Evolutionary conservation across 2,888 invertebrate species (phyloP).

Genomic region (Campoplex nolae): DNA sequence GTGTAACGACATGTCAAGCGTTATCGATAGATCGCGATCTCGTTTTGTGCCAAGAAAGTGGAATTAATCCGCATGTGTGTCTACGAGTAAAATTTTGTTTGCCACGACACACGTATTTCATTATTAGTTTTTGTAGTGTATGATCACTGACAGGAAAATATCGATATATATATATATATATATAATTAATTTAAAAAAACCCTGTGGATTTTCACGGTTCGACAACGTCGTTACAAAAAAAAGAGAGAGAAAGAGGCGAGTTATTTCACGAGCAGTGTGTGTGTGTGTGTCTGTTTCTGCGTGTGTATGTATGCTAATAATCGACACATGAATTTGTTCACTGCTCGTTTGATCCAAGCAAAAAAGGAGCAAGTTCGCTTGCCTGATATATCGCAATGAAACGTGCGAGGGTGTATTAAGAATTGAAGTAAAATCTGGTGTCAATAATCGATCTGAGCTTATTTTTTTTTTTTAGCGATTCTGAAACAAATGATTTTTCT

Average conservation of each 20-base stretch:
- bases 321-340: neutral
- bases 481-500: conserved; percentile 45
- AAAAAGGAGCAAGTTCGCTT: neutral
- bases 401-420: conserved; percentile 26
- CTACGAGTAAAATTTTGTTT: neutral
- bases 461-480: neutral
- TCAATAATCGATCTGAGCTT: conserved; percentile 49
- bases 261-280: neutral
- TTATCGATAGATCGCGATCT: conserved; percentile 38
- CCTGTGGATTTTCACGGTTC: conserved; percentile 51
- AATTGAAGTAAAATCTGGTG: conserved; percentile 7
- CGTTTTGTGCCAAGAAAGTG: conserved; percentile 34
- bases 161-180: conserved; percentile 35
- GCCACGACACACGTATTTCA: neutral
- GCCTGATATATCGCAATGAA: conserved; percentile 30
- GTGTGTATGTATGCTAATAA: neutral
- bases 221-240: conserved; percentile 39
- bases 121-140: neutral
- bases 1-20: neutral
- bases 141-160: conserved; percentile 21
- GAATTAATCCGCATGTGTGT: neutral
- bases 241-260: conserved; percentile 11
- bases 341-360: conserved; percentile 12
- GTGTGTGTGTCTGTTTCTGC: neutral
- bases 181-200: conserved; percentile 30